Conservation (phyloP, 2,113 vertebrate species). For the Macquaria australasica region DNA sequence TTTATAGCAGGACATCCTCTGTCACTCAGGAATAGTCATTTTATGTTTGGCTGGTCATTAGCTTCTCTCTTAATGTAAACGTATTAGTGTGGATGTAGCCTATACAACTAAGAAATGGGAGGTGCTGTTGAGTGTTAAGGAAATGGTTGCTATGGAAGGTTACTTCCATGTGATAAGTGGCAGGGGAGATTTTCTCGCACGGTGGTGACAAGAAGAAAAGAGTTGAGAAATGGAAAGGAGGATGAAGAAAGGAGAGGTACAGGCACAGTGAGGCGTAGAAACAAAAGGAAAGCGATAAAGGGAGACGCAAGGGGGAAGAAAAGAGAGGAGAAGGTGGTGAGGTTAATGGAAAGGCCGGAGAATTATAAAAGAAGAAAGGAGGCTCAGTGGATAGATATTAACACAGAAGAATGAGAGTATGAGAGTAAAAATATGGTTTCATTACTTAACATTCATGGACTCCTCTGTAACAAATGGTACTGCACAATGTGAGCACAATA, state of each 20-base stretch:
- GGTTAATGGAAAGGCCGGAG: neutral
- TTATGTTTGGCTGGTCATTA: neutral
- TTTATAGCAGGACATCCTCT: neutral
- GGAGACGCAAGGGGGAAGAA: neutral
- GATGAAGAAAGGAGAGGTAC: neutral
- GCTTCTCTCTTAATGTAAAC: no score
- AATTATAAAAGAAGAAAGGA: neutral
- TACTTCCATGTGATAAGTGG: slow-evolving; percentile 4
- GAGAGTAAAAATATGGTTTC: neutral
- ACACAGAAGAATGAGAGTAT: neutral
- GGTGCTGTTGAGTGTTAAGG: neutral
- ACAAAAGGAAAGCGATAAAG: neutral
- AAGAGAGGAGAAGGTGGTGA: neutral
- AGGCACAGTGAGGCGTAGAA: neutral
- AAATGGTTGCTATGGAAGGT: slow-evolving; percentile 14
- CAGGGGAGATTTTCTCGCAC: slow-evolving; percentile 6
- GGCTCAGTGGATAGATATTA: neutral
- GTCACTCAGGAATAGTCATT: neutral
- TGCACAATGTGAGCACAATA: neutral
- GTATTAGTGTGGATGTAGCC: no score
- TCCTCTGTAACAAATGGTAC: neutral
- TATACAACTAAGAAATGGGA: neutral
- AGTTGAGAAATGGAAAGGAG: slow-evolving; percentile 12
- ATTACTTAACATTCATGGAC: neutral
- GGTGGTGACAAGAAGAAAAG: neutral